A percentile compares a stretch with the other conserved stretches of the same genome.
phyloP scores from a whole-genome alignment of 2,888 invertebrate genomes.

The Nineta flava region DNA sequence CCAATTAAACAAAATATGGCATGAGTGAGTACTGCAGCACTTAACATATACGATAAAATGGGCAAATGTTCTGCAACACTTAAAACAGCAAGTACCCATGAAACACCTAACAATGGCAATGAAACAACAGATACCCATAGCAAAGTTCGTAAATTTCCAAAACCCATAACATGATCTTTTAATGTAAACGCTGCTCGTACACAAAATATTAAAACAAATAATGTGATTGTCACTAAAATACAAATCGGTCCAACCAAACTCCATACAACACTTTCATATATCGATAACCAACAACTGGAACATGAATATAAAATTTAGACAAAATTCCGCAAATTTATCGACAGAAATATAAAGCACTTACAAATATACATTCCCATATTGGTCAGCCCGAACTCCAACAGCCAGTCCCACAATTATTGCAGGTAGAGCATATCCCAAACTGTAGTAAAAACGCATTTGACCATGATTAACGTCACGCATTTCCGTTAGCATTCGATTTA shows the following conservation, averaged over 20 bases:
- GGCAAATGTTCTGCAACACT: conserved; percentile 59
- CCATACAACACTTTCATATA: conserved; percentile 90
- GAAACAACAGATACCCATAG: conserved; percentile 79
- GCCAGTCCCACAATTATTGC: conserved; percentile 82
- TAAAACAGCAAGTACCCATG: conserved; percentile 73
- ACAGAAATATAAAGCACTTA: conserved; percentile 48
- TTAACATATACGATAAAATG: conserved; percentile 59
- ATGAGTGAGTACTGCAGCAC: conserved; percentile 59
- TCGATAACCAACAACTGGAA: conserved; percentile 83
- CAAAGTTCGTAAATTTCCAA: conserved; percentile 66
- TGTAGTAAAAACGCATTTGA: conserved; percentile 81
- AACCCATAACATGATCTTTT: conserved; percentile 77
- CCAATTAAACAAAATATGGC: conserved; percentile 73
- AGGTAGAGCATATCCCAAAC: conserved; percentile 82
- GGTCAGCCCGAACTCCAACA: conserved; percentile 83
- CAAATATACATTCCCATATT: conserved; percentile 90
- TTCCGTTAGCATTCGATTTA: conserved; percentile 87
- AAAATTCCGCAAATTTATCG: neutral
- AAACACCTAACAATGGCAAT: conserved; percentile 64
- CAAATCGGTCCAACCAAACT: conserved; percentile 85
- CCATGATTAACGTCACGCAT: conserved; percentile 94
- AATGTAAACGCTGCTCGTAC: conserved; percentile 82
- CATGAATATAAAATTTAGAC: conserved; percentile 9
- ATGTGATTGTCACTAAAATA: conserved; percentile 57
- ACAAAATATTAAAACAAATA: conserved; percentile 68